phyloP scores from a whole-genome alignment of 1,140 invertebrate species.

The Bombus breviceps region DNA sequence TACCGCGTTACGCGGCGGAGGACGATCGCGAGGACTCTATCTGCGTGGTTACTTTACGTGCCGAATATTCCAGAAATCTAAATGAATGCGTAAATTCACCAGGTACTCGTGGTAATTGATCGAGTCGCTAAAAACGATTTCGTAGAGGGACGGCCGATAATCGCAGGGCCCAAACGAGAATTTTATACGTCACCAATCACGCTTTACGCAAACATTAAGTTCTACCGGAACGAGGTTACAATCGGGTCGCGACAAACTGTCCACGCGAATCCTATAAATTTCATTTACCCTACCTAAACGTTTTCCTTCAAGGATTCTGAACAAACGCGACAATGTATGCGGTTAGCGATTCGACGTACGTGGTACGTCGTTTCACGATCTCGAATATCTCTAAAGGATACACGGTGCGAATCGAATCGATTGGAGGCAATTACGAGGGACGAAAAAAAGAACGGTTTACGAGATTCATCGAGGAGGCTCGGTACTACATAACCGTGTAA shows the following conservation, averaged over 20 bases:
- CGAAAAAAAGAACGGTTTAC: background rate
- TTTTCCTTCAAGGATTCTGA: background rate
- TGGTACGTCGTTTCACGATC: background rate
- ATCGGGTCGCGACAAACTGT: conserved; percentile 3
- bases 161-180: conserved; percentile 2
- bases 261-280: background rate
- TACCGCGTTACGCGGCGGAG: conserved; percentile 8
- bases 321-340: background rate
- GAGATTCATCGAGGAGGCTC: background rate
- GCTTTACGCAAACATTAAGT: conserved; percentile 26
- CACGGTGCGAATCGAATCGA: background rate
- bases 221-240: background rate
- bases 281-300: background rate
- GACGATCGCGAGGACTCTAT: conserved; percentile 29
- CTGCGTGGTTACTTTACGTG: conserved; percentile 1
- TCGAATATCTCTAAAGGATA: background rate
- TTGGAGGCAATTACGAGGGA: background rate
- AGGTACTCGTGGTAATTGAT: conserved; percentile 26
- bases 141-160: conserved; percentile 19
- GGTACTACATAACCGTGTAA: background rate
- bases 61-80: conserved; percentile 42
- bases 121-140: conserved; percentile 14
- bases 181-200: conserved; percentile 28
- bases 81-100: conserved; percentile 37
- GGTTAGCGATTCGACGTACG: background rate